Base-by-base conservation (phyloP, 2,888 invertebrate genomes). In the Alentia gelatinosa region DNA sequence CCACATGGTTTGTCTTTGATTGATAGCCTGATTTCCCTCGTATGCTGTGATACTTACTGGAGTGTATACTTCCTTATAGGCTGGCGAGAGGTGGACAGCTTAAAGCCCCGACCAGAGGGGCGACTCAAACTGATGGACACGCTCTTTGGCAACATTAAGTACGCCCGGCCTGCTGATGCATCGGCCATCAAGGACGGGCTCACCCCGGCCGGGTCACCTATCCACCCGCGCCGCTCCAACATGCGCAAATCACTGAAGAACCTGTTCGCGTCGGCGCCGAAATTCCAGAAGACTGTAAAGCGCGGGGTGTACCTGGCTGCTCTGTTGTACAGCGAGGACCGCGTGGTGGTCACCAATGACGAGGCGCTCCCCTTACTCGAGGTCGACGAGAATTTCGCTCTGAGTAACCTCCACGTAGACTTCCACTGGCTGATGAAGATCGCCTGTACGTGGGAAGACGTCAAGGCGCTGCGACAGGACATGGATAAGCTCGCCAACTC, bases 361-460 rank as follows among this genome's bases (percentile, higher is more conserved):
- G 99, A 99, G 96, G 98, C 98, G 96, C 97, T 99, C 92, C 99
- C 99, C 0, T 98, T 99, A 91, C 98, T 99, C 94, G 99, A 99
- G 97, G 98, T 99, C 89, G 99, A 99, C 96, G 99, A 99, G 96
- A 98, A 98, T 47, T 99, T 98, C 96, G 98, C 98, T 79, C 98
- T 95, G 12, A 98, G 98, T 93, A 94, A 94, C 74, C 97, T 99
- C 0, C 98, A 98, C 96, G 97, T 97, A 92, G 99, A 99, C 96
- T 98, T 99, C 96, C 98, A 99, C 96, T 99, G 99, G 99, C 97
- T 99, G 37, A 98, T 99, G 98, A 99, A 99, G 98, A 98, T 99
- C 56, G 98, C 99, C 0, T 98, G 99, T 96, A 98, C 98, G 0
- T 99, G 99, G 99, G 98, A 99, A 94, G 99, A 99, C 95, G 98